These are phyloP conservation scores for Pagetopsis macropterus DNA, from an alignment of 2,797 vertebrate species.

Conservation along the genomic window DNA sequence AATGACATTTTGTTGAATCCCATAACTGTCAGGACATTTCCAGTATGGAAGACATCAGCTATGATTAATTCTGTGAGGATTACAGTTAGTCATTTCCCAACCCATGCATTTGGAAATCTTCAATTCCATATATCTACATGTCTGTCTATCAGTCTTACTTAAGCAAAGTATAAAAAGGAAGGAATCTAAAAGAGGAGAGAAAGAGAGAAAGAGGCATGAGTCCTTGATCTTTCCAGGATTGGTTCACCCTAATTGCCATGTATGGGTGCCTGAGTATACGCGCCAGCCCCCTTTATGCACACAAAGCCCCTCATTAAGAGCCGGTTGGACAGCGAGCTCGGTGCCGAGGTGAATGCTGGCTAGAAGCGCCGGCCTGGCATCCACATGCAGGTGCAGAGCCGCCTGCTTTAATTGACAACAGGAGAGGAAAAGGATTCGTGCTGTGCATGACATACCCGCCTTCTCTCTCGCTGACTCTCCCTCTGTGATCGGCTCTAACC, in stretches of 20 bases:
- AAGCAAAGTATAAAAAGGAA: conserved; percentile 30
- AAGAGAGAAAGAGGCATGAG: conserved; percentile 23
- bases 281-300: conserved; percentile 67
- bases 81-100: conserved; percentile 48
- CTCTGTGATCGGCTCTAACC: conserved; percentile 64
- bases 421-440: conserved; percentile 66
- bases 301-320: conserved; percentile 80
- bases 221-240: conserved; percentile 60
- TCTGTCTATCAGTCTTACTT: conserved; percentile 57
- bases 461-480: conserved; percentile 27
- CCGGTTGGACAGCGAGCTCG: conserved; percentile 62
- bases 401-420: conserved; percentile 77
- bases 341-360: conserved; percentile 70
- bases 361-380: conserved; percentile 56
- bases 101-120: conserved; percentile 42
- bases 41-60: conserved; percentile 28
- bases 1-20: conserved; percentile 15
- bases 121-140: conserved; percentile 32
- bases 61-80: conserved; percentile 52
- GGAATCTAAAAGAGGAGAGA: conserved; percentile 1
- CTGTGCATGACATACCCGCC: conserved; percentile 62
- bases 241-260: conserved; percentile 74
- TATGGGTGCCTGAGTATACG: conserved; percentile 55
- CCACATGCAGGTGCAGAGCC: conserved; percentile 72
- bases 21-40: conserved; percentile 28